Evolutionary conservation across 2,113 vertebrate genomes (phyloP), one percentile per base, ranked within the genome.

Genomic region (Physeter macrocephalus): DNA sequence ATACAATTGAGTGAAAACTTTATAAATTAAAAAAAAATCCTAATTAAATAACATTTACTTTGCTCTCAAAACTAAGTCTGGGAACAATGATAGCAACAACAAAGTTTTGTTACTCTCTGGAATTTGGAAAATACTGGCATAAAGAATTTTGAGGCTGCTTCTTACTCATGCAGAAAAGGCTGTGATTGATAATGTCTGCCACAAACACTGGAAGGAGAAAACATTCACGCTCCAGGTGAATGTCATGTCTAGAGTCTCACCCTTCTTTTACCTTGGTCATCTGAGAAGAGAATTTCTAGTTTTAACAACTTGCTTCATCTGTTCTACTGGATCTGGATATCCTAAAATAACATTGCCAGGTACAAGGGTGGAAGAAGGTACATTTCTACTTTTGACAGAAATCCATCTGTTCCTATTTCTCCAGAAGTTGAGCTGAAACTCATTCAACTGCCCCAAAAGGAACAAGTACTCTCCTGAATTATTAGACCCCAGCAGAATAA

Each of bases 111-210:
- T 49, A 72, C 34, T 62, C 1, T 78, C 34, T 54, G 8, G 31
- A 85, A 77, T 95, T 88, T 89, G 43, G 52, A 64, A 94, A 92
- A 71, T 18, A 77, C 8, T 21, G 4, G 34, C 29, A 29, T 67
- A 54, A 69, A 83, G n/a, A 3, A 69, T 81, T 84, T 83, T 88
- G 36, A 75, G 18, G 17, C 10, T 94, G 20, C 4, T 27, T 66
- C 25, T 75, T 84, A 39, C 11, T 36, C 11, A 80, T 77, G 17
- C 15, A 74, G 57, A 87, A 88, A 91, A 36, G 3, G 4, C 20
- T 94, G 7, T 69, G 43, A 39, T 31, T 72, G 62, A 54, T 61
- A 39, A 72, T 52, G 6, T 61, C 41, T 75, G 31, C 17, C 41
- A 64, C 21, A 74, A n/a, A 4, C 11, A 61, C 29, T 39, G 18